phyloP scores from a whole-genome alignment of 2,888 invertebrate species.

The Amphipyra berbera region DNA sequence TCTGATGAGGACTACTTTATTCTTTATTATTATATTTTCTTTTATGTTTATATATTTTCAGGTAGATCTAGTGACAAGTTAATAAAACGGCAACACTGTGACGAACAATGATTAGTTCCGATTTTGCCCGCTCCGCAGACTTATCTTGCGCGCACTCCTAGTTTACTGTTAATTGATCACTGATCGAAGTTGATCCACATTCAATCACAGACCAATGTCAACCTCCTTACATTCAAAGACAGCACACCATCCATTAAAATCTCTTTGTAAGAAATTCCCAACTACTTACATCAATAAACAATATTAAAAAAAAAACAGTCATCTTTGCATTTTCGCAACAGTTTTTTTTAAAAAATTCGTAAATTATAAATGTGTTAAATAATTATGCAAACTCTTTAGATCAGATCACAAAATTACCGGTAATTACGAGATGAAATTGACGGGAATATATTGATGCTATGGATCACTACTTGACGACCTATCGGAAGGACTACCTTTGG shows the following conservation, averaged over 20 bases:
- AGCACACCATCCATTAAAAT: conserved; percentile 3
- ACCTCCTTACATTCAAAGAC: not conserved
- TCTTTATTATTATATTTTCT: too few relatives aligned
- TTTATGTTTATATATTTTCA: too few relatives aligned
- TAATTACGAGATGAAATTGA: conserved; percentile 49
- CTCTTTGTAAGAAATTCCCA: not conserved
- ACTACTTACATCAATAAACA: not conserved
- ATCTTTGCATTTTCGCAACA: conserved; percentile 26
- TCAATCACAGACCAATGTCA: too few relatives aligned
- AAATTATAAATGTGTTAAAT: conserved; percentile 32
- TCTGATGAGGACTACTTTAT: too few relatives aligned
- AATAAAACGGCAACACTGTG: too few relatives aligned
- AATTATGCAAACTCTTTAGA: conserved; percentile 30
- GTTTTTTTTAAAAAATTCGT: not conserved
- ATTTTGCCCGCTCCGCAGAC: too few relatives aligned
- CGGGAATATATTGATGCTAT: conserved; percentile 65
- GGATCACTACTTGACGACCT: conserved; percentile 91
- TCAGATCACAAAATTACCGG: conserved; percentile 53
- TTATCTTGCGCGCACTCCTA: too few relatives aligned
- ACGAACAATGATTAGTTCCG: too few relatives aligned
- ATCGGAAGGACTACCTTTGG: conserved; percentile 91
- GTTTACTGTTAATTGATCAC: too few relatives aligned
- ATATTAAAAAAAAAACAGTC: conserved; percentile 33
- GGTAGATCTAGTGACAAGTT: too few relatives aligned
- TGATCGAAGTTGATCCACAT: too few relatives aligned